Base-by-base conservation (phyloP, 2,113 vertebrate species). In the Pipra filicauda region DNA sequence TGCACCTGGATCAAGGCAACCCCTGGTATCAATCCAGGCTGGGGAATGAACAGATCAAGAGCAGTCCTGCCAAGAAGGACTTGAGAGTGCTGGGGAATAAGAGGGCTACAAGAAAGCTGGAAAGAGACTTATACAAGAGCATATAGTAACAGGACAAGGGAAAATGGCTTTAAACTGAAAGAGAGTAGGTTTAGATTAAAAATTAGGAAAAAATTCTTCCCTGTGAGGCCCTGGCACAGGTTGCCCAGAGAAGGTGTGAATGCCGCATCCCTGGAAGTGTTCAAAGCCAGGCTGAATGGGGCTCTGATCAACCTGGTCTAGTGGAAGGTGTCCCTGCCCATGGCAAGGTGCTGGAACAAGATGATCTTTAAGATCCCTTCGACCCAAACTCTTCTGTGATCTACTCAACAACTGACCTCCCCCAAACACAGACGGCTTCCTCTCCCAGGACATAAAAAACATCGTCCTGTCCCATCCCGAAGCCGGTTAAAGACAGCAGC, bases 41-140 rank as follows among this genome's bases (percentile, higher is more conserved):
- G 24, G 15, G 15, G 24, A 0, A 61, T 18, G 11, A 54, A 17
- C 13, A 67, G 27, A 19, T 1, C 3, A 1, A 23, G 37, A 81
- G 44, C 61, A 52, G 39, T 46, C 28, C 54, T 75, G 54, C 4
- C 46, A 61, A 52, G 31, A 33, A 59, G 61, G 28, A 7, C 12
- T 12, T 39, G 28, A 18, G 35, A 19, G 9, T 74, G 69, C 52
- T 81, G 51, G 44, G 18, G 69, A 33, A 16, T 33, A 52, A 89
- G 44, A 67, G 7, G 7, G 10, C 22, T 59, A 26, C 16, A 46
- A 39, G 5, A 59, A 2, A 24, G 7, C n/a, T n/a, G 28, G 19
- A 67, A 13, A 67, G 5, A 14, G 11, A 39, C 23, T 67, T 24
- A 18, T 26, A 69, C 1, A 9, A 39, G 10, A 17, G 6, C 9